Evolutionary conservation across 2,113 vertebrate genomes (phyloP).

Genomic region (Monarcha castaneiventris): DNA sequence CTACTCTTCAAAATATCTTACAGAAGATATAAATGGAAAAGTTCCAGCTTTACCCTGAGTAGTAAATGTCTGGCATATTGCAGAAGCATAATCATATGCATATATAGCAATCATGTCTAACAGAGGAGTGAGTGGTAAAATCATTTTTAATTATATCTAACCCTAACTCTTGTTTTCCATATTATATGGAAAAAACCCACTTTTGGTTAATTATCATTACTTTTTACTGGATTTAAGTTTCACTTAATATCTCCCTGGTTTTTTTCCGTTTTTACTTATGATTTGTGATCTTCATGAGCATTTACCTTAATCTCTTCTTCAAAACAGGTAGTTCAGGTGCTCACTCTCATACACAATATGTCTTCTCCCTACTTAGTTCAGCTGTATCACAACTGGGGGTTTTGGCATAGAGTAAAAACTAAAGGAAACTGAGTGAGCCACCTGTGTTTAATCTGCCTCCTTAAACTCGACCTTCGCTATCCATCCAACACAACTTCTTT

Average conservation of each 20-base stretch:
- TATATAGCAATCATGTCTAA: background rate
- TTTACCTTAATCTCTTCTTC: background rate
- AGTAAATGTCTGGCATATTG: background rate
- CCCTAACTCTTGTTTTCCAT: background rate
- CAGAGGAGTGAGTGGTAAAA: background rate
- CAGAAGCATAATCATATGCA: background rate
- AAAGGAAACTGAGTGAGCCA: background rate
- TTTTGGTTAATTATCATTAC: background rate
- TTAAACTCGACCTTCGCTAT: background rate
- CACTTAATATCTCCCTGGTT: background rate
- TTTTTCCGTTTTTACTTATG: background rate
- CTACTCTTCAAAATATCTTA: background rate
- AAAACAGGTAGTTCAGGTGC: background rate
- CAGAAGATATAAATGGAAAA: background rate
- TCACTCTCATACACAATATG: background rate
- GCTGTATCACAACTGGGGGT: accelerated
- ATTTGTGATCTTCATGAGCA: background rate
- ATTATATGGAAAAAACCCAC: background rate
- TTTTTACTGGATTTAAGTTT: background rate
- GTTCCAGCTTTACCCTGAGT: background rate
- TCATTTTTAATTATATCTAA: background rate
- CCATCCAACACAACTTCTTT: background rate
- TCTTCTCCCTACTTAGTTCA: background rate
- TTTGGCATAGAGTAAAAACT: background rate
- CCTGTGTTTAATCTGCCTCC: background rate